Conservation (phyloP, 2,113 vertebrate genomes). For the Gasterosteus nipponicus region DNA sequence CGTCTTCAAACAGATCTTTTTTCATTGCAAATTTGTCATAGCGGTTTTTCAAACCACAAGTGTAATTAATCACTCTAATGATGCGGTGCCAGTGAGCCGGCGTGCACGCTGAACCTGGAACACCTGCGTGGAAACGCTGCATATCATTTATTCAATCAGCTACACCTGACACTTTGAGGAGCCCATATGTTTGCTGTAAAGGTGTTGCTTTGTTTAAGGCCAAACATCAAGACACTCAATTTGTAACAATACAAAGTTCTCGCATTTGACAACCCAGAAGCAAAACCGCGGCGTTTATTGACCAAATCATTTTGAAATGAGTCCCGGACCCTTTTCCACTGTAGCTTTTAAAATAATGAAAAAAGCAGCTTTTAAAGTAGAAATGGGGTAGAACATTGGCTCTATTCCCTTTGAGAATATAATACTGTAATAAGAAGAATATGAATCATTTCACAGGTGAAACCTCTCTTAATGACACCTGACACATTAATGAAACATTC, state of each 20-base stretch:
- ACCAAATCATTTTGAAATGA: neutral
- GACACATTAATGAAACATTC: neutral
- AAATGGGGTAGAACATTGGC: neutral
- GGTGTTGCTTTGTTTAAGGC: neutral
- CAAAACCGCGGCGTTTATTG: neutral
- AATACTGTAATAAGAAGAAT: too few relatives aligned
- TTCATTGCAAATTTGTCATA: constrained; percentile 4
- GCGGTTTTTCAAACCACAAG: constrained; percentile 22
- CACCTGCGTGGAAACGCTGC: constrained; percentile 15
- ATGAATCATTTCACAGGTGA: neutral
- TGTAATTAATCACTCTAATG: constrained; percentile 50
- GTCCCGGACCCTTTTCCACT: neutral
- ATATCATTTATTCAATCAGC: constrained; percentile 25
- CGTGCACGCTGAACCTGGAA: neutral
- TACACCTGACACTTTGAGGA: constrained; percentile 9
- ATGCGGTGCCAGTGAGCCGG: constrained; percentile 15
- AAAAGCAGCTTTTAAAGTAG: neutral
- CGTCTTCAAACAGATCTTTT: neutral
- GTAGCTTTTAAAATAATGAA: neutral
- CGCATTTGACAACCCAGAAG: neutral
- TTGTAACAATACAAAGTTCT: neutral
- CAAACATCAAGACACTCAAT: neutral
- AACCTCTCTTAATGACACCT: neutral
- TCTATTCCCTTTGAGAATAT: too few relatives aligned
- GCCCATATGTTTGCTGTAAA: neutral